These are phyloP conservation scores for Ophthalmolycus amberensis DNA, from an alignment of 2,113 vertebrate species.

Conservation along the genomic window DNA sequence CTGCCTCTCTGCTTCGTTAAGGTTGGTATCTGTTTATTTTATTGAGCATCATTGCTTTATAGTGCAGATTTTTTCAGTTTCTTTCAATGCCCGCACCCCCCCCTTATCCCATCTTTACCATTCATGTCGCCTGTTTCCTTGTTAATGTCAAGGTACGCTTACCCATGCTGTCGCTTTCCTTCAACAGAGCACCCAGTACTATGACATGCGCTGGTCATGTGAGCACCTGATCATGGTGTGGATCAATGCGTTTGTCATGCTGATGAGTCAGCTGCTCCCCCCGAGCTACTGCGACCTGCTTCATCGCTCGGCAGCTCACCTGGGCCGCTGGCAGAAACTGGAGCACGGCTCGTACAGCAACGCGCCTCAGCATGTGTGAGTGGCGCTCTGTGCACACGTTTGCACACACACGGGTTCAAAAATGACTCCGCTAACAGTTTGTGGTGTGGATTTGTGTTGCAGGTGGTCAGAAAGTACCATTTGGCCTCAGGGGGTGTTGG, in stretches of 20 bases:
- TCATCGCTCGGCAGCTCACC: slow-evolving; percentile 94
- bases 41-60: background rate
- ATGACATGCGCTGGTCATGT: slow-evolving; percentile 99
- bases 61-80: background rate
- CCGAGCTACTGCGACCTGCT: slow-evolving; percentile 97
- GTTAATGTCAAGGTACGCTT: background rate
- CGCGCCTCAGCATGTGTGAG: slow-evolving; percentile 97
- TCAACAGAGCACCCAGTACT: slow-evolving; percentile 96
- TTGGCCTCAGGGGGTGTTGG: slow-evolving; percentile 98
- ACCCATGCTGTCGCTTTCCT: background rate
- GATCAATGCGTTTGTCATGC: slow-evolving; percentile 99
- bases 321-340: slow-evolving; percentile 98
- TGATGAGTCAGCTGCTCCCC: slow-evolving; percentile 95
- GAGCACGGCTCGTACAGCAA: slow-evolving; percentile 98
- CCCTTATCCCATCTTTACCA: background rate
- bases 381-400: slow-evolving; percentile 25
- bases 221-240: slow-evolving; percentile 99
- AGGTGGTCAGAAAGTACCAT: slow-evolving; percentile 98
- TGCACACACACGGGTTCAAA: background rate
- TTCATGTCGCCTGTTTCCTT: background rate
- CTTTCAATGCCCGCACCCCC: background rate
- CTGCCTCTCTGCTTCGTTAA: slow-evolving; percentile 98
- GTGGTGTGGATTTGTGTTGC: slow-evolving; percentile 25
- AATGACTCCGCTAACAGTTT: background rate
- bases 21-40: slow-evolving; percentile 78